Evolutionary conservation across 2,113 vertebrate genomes (phyloP).

Genomic region (Pollimyrus isidori): DNA sequence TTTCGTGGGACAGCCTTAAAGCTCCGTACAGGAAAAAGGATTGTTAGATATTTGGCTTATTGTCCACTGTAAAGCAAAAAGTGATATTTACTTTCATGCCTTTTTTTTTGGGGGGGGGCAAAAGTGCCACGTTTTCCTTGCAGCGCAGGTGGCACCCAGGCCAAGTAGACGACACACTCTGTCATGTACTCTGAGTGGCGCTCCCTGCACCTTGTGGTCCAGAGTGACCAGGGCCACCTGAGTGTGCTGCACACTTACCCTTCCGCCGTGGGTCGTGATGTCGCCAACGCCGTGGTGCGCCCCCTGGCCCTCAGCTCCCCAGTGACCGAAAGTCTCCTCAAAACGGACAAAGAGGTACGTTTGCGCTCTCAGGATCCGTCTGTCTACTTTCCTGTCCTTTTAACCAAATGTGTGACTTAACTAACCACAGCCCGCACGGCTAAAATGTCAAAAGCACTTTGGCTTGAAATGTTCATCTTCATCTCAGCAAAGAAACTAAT

Average conservation of each 20-base stretch:
- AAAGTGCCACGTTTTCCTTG: not conserved
- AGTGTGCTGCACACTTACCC: slow-evolving; percentile 87
- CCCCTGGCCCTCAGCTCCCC: slow-evolving; percentile 68
- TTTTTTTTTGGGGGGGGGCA: not conserved
- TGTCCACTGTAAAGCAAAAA: not conserved
- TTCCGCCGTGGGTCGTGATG: slow-evolving; percentile 75
- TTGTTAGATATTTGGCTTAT: not conserved
- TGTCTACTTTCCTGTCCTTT: not conserved
- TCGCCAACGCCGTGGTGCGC: slow-evolving; percentile 80
- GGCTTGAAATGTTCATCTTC: not conserved
- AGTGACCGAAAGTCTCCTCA: slow-evolving; percentile 66
- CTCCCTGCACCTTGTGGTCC: slow-evolving; percentile 74
- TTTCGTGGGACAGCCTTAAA: not conserved
- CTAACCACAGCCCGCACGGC: not conserved
- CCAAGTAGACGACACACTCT: slow-evolving; percentile 47
- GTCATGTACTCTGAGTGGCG: slow-evolving; percentile 84
- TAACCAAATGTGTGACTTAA: not conserved
- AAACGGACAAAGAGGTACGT: slow-evolving; percentile 85
- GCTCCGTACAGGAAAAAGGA: not conserved
- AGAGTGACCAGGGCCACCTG: slow-evolving; percentile 75
- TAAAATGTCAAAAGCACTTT: not conserved
- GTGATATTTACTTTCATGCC: not conserved
- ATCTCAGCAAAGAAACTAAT: not conserved
- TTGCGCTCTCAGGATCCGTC: not conserved
- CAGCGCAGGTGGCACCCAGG: slow-evolving; percentile 52